Evolutionary conservation across 2,888 invertebrate species (phyloP).

Genomic region (Phengaris arion): DNA sequence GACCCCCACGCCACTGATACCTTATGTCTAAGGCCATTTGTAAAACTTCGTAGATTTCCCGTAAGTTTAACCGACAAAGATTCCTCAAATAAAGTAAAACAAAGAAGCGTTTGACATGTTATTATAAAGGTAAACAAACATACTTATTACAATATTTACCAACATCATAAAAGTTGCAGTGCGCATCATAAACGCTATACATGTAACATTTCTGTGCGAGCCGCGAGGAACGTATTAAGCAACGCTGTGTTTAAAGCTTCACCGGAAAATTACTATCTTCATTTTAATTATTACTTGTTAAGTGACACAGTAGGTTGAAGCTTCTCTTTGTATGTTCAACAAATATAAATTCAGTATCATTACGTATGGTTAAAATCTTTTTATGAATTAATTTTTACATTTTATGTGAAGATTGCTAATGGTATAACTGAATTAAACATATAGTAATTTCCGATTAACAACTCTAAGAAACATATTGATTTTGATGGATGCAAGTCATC

Average conservation of each 20-base stretch:
- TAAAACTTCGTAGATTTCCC: too few species aligned
- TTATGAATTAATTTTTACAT: too few species aligned
- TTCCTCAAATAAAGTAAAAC: background rate
- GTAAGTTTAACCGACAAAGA: background rate
- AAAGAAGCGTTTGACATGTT: slow-evolving; percentile 17
- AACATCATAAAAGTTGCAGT: slow-evolving; percentile 18
- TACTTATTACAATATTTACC: slow-evolving; percentile 10
- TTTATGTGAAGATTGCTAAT: too few species aligned
- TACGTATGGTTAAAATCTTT: too few species aligned
- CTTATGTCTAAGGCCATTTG: too few species aligned
- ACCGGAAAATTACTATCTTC: slow-evolving; percentile 21
- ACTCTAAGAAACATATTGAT: too few species aligned
- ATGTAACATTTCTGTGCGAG: background rate
- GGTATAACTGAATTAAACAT: too few species aligned
- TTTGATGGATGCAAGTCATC: too few species aligned
- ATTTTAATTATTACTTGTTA: slow-evolving; percentile 20
- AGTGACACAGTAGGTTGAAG: slow-evolving; percentile 14
- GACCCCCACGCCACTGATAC: too few species aligned
- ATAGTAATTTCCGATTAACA: too few species aligned
- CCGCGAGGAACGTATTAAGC: background rate
- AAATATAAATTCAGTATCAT: too few species aligned
- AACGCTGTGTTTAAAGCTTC: slow-evolving; percentile 5
- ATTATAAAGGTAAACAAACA: background rate
- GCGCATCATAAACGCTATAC: slow-evolving; percentile 15
- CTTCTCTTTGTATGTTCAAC: background rate